phyloP scores from a whole-genome alignment of 1,140 invertebrate species.

The Trichomalopsis sarcophagae region DNA sequence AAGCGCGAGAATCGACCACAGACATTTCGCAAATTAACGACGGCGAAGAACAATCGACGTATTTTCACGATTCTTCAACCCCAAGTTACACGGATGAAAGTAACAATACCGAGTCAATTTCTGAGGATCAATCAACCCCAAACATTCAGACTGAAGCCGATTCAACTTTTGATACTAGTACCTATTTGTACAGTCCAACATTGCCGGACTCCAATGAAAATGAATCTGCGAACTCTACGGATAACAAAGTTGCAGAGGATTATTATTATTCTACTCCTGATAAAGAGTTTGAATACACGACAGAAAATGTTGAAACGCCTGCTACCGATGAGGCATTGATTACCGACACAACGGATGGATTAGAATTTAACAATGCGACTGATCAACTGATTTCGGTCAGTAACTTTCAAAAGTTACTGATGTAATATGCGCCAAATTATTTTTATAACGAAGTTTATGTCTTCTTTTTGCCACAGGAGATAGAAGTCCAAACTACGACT shows the following conservation, averaged over 20 bases:
- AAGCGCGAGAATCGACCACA: background rate
- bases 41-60: background rate
- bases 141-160: background rate
- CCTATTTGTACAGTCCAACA: background rate
- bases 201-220: background rate
- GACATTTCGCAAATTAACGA: background rate
- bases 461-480: background rate
- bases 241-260: background rate
- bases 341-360: background rate
- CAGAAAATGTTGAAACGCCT: background rate
- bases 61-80: background rate
- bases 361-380: background rate
- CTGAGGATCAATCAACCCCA: background rate
- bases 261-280: background rate
- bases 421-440: background rate
- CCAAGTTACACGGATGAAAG: background rate
- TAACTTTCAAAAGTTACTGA: background rate
- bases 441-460: background rate
- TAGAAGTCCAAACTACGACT: background rate
- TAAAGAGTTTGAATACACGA: background rate
- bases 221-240: constrained; percentile 4
- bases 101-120: background rate
- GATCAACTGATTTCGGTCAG: background rate
- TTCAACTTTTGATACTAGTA: constrained; percentile 1
- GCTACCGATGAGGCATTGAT: background rate